Evolutionary conservation across 2,113 vertebrate genomes (phyloP), one percentile per base, ranked within the genome.

Genomic region (Dendropsophus ebraccatus): DNA sequence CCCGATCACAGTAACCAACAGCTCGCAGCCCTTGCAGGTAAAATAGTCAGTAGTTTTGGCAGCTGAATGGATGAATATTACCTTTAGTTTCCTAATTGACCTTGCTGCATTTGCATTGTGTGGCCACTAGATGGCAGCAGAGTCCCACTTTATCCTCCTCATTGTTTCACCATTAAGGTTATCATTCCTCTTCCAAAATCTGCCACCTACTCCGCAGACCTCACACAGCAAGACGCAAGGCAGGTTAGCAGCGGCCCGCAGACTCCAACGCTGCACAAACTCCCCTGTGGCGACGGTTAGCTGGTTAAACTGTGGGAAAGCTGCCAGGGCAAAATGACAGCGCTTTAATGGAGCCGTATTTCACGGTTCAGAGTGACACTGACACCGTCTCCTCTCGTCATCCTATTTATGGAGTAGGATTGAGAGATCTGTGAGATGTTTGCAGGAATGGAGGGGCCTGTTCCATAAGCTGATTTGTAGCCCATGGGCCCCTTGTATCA

Each of bases 301-400:
- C 58, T 84, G 83, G 83, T 84, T 84, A 75, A 84, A 84, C 83
- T 65, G 35, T 12, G 83, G 83, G 83, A 76, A 62, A 11, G 9
- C 54, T 32, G 83, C 83, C 83, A 84, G 83, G 25, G 28, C 70
- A 47, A 65, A 65, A 67, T 76, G 83, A 76, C 83, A 84, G 83
- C 12, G 56, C 83, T 76, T 84, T 84, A 84, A 84, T 84, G 83
- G 83, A 84, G 83, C 83, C 83, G 77, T 84, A 76, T 84, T 84
- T 84, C 72, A 84, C 37, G 83, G 83, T 54, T 74, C 56, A 65
- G 41, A 84, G 83, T 76, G 83, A 77, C 72, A 16, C 54, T 84
- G 83, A 76, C 72, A 76, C 70, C n/a, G 56, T 84, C n/a, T 84
- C 54, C 54, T 60, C 70, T 37, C 49, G 17, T 41, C 47, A 47